These are phyloP conservation scores for Acrocyrtus sp. DNA, from an alignment of 2,888 invertebrate species.

Conservation along the genomic window DNA sequence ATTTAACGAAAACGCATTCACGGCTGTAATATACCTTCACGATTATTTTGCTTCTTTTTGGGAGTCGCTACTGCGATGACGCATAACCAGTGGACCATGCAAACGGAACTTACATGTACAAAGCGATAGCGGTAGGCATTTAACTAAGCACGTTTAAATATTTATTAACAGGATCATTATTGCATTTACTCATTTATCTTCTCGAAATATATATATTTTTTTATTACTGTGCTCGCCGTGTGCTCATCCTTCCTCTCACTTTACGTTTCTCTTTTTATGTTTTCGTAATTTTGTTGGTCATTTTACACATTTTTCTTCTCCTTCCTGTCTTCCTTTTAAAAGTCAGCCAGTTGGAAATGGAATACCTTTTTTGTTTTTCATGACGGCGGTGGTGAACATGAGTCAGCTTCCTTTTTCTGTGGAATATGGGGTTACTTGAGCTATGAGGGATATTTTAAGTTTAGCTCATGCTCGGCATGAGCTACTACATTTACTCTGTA, in stretches of 20 bases:
- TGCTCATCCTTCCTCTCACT: not conserved
- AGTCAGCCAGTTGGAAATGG: not conserved
- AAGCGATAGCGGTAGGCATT: not conserved
- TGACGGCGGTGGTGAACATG: not conserved
- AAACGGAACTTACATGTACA: constrained; percentile 30
- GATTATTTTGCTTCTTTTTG: not conserved
- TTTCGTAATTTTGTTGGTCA: not conserved
- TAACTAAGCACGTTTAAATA: not conserved
- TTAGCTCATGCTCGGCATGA: not conserved
- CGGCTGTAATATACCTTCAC: not conserved
- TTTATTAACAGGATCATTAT: constrained; percentile 3
- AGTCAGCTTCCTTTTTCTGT: not conserved
- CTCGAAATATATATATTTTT: too few relatives aligned
- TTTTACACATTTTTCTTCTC: not conserved
- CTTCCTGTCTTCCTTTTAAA: not conserved
- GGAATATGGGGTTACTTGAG: too few relatives aligned
- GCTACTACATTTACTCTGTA: too few relatives aligned
- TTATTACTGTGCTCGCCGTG: constrained; percentile 2
- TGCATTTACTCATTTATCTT: not conserved
- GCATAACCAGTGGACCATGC: constrained; percentile 27
- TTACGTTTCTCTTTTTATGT: not conserved
- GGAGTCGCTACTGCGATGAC: too few relatives aligned
- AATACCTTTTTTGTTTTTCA: not conserved
- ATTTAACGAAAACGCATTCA: not conserved
- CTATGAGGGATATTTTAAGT: too few relatives aligned